A percentile compares a stretch with the other conserved stretches of the same genome.
Conservation (phyloP, 2,113 vertebrate genomes). For the Arothron firmamentum region DNA sequence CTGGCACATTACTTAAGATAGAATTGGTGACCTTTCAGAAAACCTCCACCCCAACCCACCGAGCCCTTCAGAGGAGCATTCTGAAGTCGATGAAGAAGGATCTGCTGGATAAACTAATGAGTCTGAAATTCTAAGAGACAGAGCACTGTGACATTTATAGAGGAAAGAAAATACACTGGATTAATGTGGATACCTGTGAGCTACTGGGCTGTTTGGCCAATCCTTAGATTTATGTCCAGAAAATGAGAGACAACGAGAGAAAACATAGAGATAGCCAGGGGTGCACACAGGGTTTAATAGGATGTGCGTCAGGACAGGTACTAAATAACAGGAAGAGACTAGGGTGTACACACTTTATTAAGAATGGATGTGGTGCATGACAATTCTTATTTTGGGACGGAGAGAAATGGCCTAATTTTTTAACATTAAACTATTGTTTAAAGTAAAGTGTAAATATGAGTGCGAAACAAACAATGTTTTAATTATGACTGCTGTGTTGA, state of each 20-base stretch:
- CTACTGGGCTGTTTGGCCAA: too few species aligned
- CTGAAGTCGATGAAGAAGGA: conserved; percentile 41
- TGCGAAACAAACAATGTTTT: background rate
- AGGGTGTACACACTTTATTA: conserved; percentile 71
- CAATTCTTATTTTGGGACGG: conserved; percentile 30
- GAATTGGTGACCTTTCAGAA: conserved; percentile 65
- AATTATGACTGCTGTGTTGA: background rate
- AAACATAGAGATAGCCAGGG: conserved; percentile 47
- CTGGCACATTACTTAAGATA: conserved; percentile 25
- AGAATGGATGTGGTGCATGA: conserved; percentile 70
- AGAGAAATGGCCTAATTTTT: conserved; percentile 10
- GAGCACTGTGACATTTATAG: background rate
- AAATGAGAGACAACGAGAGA: conserved; percentile 10
- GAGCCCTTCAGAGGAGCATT: conserved; percentile 45
- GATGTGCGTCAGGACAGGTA: conserved; percentile 78
- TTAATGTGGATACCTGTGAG: too few species aligned
- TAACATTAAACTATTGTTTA: conserved; percentile 7
- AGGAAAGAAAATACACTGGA: background rate
- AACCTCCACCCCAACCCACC: conserved; percentile 8
- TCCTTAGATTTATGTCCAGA: too few species aligned
- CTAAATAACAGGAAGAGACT: conserved; percentile 79
- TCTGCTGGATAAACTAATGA: conserved; percentile 47
- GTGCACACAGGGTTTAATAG: conserved; percentile 73
- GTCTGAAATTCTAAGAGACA: conserved; percentile 35
- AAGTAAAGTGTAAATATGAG: background rate